phyloP scores from a whole-genome alignment of 2,113 vertebrate species.

The Carlito syrichta region DNA sequence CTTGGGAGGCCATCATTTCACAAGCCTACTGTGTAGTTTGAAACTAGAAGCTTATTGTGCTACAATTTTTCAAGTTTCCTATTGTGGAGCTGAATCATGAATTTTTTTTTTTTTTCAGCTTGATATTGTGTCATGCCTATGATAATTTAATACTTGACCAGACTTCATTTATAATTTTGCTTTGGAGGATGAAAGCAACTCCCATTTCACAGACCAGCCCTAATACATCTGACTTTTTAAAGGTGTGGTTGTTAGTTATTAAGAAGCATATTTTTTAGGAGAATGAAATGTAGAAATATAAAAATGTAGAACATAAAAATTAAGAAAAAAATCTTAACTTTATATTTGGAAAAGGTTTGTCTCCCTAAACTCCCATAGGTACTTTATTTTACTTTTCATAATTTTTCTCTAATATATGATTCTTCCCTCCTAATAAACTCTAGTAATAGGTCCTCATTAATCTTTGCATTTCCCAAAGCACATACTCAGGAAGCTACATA shows the following conservation, averaged over 20 bases:
- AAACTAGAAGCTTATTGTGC: neutral
- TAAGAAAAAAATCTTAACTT: neutral
- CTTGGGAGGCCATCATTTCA: neutral
- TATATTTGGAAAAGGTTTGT: neutral
- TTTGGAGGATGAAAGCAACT: neutral
- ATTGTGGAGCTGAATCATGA: neutral
- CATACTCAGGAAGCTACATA: neutral
- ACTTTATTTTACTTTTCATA: neutral
- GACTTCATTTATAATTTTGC: neutral
- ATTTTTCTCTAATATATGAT: neutral
- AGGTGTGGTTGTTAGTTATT: neutral
- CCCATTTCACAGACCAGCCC: neutral
- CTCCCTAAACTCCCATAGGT: neutral
- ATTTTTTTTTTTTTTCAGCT: slow-evolving; percentile 28
- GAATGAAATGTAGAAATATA: neutral
- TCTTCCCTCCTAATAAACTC: neutral
- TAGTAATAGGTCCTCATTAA: neutral
- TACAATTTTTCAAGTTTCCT: neutral
- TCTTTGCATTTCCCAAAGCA: neutral
- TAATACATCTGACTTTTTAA: neutral
- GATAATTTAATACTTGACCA: neutral
- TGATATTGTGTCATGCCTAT: neutral
- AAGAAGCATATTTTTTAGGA: neutral
- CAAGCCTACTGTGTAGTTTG: neutral
- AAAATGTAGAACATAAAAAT: neutral